These are phyloP conservation scores for Nudaria mundana DNA, from an alignment of 2,888 invertebrate species.

Conservation along the genomic window DNA sequence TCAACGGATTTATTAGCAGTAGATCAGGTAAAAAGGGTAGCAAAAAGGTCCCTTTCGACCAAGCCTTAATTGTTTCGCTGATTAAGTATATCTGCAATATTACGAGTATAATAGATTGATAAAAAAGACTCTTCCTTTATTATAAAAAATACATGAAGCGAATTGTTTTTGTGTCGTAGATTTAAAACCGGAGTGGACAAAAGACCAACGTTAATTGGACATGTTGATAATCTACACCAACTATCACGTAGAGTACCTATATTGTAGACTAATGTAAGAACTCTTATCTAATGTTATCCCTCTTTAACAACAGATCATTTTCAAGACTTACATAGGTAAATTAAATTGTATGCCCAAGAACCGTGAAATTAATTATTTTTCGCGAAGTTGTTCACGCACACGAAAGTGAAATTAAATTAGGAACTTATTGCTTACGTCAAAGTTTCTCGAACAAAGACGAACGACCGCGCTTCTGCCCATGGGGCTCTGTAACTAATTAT, in stretches of 20 bases:
- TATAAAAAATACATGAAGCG: not conserved
- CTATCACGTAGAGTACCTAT: not conserved
- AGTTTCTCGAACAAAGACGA: conserved; percentile 30
- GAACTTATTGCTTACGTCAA: conserved; percentile 40
- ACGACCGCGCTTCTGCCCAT: conserved; percentile 8
- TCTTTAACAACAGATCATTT: conserved; percentile 25
- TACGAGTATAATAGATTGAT: not conserved
- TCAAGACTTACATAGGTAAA: conserved; percentile 17
- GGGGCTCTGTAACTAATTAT: conserved; percentile 19
- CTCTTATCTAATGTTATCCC: not conserved
- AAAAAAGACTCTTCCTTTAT: not conserved
- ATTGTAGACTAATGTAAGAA: too few relatives aligned
- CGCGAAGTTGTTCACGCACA: conserved; percentile 27
- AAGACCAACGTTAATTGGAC: not conserved
- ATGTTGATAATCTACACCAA: not conserved
- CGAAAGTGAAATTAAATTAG: conserved; percentile 45
- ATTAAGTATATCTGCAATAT: conserved; percentile 43
- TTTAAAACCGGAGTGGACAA: too few relatives aligned
- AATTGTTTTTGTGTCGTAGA: too few relatives aligned
- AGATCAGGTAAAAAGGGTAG: conserved; percentile 41
- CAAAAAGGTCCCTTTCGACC: conserved; percentile 41
- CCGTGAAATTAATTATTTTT: conserved; percentile 30
- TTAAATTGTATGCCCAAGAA: conserved; percentile 24
- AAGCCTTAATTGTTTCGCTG: conserved; percentile 50
- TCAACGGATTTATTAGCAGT: conserved; percentile 43